Base-by-base conservation (phyloP, 92 coral and sea anemone genomes). In the Montipora capitata region DNA sequence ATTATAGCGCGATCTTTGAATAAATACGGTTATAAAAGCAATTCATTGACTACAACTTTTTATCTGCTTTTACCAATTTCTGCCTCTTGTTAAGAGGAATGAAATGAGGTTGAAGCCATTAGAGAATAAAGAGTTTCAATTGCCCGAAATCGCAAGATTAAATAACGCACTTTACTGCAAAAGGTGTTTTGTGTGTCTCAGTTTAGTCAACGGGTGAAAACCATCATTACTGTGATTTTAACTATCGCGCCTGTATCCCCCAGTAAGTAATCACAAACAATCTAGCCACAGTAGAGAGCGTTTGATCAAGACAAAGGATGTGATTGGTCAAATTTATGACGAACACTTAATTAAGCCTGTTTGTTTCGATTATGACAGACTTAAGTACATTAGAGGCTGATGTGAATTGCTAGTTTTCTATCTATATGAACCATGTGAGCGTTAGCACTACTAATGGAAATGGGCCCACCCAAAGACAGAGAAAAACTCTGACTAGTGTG, bases 281-380 rank as follows among this genome's bases (percentile, higher is more conserved):
- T 52, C 58, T 52, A 11, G 58, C 58, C 58, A 52, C 58, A 52
- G 58, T 52, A 11, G 3, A 64, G 69, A 64, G 15, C 5, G 45
- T 68, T 38, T 68, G 44, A 10, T 6, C 49, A 44, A 68, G 72
- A 68, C 35, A 68, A 68, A 3, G 72, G 5, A 61, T 61, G 66
- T 61, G 1, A 12, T 40, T 4, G 2, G 72, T 39, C 12, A 39
- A 14, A 15, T 14, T 35, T 68, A 68, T 68, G 72, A 68, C 35
- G 35, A 16, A 15, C 72, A 20, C 35, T 68, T 16, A 68, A 68
- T n/a, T n/a, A 68, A 39, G 43, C 72, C 72, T 68, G 72, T 68
- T 68, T 68, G 72, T 35, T 35, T 35, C 35, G 16, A 45, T 45
- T 45, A 3, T 3, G n/a, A n/a, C n/a, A n/a, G n/a, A n/a, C n/a